Evolutionary conservation across 2,888 invertebrate species (phyloP).

Genomic region (Mythimna ferrago): DNA sequence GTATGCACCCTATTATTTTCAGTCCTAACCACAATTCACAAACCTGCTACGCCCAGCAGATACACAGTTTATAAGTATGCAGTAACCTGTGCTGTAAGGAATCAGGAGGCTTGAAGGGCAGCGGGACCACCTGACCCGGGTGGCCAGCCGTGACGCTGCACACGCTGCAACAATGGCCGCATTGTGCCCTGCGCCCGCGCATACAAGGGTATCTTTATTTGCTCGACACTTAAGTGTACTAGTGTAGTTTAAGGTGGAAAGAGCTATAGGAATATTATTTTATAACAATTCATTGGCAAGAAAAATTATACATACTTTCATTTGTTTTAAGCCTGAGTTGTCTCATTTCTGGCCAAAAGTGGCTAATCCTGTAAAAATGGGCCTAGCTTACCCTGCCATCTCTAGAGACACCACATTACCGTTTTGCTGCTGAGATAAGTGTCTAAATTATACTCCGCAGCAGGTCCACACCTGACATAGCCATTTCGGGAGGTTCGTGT

Average conservation of each 20-base stretch:
- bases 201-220: constrained; percentile 4
- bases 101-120: constrained; percentile 54
- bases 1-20: too few species aligned
- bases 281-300: background rate
- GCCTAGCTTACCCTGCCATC: too few species aligned
- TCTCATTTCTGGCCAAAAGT: too few species aligned
- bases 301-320: too few species aligned
- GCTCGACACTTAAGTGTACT: background rate
- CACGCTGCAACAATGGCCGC: constrained; percentile 42
- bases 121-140: constrained; percentile 29
- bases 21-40: background rate
- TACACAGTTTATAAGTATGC: background rate
- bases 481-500: too few species aligned
- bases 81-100: constrained; percentile 23
- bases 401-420: too few species aligned
- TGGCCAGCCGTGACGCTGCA: constrained; percentile 33
- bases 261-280: background rate
- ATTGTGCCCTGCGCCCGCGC: constrained; percentile 33
- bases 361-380: too few species aligned
- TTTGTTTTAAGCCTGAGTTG: too few species aligned
- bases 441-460: too few species aligned
- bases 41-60: background rate
- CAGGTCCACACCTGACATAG: too few species aligned
- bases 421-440: too few species aligned
- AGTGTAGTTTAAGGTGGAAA: background rate